phyloP scores from a whole-genome alignment of 2,113 vertebrate species.

The Perccottus glenii region DNA sequence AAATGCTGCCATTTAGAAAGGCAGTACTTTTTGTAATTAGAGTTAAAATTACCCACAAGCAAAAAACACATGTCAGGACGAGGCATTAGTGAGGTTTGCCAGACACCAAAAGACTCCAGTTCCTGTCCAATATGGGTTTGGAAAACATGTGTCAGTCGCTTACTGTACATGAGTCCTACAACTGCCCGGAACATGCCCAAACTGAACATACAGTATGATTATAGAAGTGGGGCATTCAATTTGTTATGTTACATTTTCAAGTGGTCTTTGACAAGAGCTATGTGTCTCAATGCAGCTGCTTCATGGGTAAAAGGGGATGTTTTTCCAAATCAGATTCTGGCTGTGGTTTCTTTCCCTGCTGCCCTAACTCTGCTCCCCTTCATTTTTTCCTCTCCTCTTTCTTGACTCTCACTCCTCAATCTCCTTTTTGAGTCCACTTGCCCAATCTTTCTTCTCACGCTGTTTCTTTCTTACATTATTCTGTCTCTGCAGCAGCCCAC shows the following conservation, averaged over 20 bases:
- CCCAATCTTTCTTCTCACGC: constrained; percentile 29
- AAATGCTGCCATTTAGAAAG: constrained; percentile 30
- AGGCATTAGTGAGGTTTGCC: constrained; percentile 35
- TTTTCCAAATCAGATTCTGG: constrained; percentile 27
- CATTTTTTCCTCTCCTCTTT: constrained; percentile 34
- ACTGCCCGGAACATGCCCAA: constrained; percentile 33
- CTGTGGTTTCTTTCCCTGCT: constrained; percentile 32
- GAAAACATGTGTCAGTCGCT: constrained; percentile 23
- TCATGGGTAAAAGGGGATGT: constrained; percentile 27
- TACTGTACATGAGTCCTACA: constrained; percentile 8
- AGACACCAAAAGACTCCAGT: constrained; percentile 17
- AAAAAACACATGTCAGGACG: constrained; percentile 28
- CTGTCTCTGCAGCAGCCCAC: constrained; percentile 35
- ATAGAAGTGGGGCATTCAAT: constrained; percentile 46
- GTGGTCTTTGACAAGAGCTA: constrained; percentile 36
- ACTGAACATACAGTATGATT: constrained; percentile 26
- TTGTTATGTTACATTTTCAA: constrained; percentile 35
- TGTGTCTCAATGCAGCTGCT: constrained; percentile 30
- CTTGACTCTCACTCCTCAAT: constrained; percentile 21
- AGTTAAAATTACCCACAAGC: constrained; percentile 36
- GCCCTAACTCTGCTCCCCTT: constrained; percentile 9
- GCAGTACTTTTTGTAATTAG: constrained; percentile 20
- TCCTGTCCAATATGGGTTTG: constrained; percentile 23
- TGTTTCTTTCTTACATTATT: constrained; percentile 1
- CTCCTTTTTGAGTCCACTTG: constrained; percentile 11